Conservation (phyloP, 2,888 invertebrate species). For the Leucophenga maculata region DNA sequence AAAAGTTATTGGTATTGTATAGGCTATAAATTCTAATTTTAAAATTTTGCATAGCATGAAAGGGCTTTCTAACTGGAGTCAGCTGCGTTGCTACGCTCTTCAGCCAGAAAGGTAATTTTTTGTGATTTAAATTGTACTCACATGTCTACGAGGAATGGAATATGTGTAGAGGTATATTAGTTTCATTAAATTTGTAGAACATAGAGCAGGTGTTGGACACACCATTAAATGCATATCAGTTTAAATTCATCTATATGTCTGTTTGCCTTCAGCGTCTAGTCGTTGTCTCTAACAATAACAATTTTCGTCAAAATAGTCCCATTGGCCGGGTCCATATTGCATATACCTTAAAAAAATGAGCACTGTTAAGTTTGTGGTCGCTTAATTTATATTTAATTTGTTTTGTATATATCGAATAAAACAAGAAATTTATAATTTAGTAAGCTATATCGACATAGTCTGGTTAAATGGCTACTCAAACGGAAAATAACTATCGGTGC, state of each 20-base stretch:
- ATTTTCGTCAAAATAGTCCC: conserved; percentile 69
- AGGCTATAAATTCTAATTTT: conserved; percentile 18
- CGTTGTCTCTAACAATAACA: no score
- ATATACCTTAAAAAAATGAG: conserved; percentile 64
- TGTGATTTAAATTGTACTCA: background rate
- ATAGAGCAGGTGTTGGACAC: no score
- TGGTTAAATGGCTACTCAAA: background rate
- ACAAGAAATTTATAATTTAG: conserved; percentile 3
- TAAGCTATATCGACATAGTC: background rate
- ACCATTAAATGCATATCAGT: no score
- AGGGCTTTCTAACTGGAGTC: background rate
- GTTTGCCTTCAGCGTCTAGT: no score
- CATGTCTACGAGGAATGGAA: no score
- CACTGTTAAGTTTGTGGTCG: background rate
- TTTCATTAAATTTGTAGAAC: no score
- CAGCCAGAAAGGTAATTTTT: background rate
- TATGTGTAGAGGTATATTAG: no score
- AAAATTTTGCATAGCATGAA: background rate
- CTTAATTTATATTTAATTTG: no score
- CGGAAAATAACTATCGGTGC: background rate
- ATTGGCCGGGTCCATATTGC: conserved; percentile 71
- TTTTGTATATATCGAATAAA: background rate
- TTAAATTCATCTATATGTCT: no score
- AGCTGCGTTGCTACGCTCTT: no score
- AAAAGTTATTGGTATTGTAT: conserved; percentile 20